These are phyloP conservation scores for Plagodis pulveraria DNA, from an alignment of 2,888 invertebrate genomes.

Conservation along the genomic window DNA sequence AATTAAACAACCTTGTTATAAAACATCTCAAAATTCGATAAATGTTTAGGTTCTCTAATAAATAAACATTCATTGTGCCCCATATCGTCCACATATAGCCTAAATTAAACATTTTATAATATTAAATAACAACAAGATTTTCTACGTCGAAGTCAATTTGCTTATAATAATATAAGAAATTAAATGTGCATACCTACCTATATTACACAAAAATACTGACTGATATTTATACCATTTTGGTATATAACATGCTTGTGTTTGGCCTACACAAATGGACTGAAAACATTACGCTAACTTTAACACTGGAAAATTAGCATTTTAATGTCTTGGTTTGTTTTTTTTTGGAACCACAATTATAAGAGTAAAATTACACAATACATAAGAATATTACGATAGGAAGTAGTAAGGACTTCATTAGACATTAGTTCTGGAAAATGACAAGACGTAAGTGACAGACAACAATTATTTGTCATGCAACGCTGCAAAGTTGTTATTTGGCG, in stretches of 20 bases:
- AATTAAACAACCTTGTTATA: constrained; percentile 9
- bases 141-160: neutral
- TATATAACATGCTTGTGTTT: neutral
- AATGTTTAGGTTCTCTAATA: neutral
- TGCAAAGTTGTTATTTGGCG: too few species aligned
- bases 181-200: constrained; percentile 1
- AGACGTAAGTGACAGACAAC: too few species aligned
- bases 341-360: too few species aligned
- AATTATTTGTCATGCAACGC: too few species aligned
- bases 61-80: constrained; percentile 17
- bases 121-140: constrained; percentile 22
- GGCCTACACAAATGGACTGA: neutral
- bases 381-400: too few species aligned
- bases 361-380: too few species aligned
- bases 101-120: constrained; percentile 16
- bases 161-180: neutral
- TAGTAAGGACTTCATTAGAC: too few species aligned
- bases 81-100: constrained; percentile 15
- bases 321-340: too few species aligned
- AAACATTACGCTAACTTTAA: neutral
- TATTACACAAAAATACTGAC: neutral
- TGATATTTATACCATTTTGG: too few species aligned
- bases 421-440: too few species aligned
- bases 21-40: constrained; percentile 10
- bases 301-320: too few species aligned